Evolutionary conservation across 2,113 vertebrate species (phyloP).

Genomic region (Gulo gulo): DNA sequence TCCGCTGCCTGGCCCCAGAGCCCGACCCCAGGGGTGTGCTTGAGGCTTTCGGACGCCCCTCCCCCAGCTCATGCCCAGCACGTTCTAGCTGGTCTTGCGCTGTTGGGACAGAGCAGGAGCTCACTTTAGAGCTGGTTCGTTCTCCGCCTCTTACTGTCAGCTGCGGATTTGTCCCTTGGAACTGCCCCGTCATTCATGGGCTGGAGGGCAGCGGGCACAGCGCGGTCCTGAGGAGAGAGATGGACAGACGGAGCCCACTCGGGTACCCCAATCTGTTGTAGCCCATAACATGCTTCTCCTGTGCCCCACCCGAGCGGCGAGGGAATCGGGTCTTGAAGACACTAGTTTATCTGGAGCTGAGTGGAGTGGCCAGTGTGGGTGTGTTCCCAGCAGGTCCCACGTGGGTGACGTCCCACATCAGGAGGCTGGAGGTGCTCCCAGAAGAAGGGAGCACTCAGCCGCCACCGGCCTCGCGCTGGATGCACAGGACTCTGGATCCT

Average conservation of each 20-base stretch:
- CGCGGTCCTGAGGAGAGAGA: accelerated
- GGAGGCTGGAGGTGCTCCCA: accelerated
- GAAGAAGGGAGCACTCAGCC: no score
- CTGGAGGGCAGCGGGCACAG: accelerated
- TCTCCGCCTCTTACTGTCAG: not conserved
- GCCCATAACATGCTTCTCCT: accelerated
- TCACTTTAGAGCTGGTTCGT: accelerated
- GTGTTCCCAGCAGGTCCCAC: not conserved
- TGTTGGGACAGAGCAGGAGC: not conserved
- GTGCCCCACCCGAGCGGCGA: not conserved
- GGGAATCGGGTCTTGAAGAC: not conserved
- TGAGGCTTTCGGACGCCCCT: accelerated
- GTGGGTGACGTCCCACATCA: no score
- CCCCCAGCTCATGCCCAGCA: not conserved
- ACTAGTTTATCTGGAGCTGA: not conserved
- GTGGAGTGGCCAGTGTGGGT: accelerated
- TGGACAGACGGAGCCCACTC: accelerated
- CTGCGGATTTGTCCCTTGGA: no score
- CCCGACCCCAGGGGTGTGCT: not conserved
- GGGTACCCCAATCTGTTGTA: accelerated
- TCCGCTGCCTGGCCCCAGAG: not conserved
- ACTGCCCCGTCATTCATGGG: accelerated
- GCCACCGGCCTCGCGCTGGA: accelerated
- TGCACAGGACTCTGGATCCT: not conserved
- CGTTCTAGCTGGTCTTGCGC: accelerated